A percentile compares a stretch with the other conserved stretches of the same genome.
Evolutionary conservation across 1,140 invertebrate genomes (phyloP).

Genomic region (Macrobrachium rosenbergii): DNA sequence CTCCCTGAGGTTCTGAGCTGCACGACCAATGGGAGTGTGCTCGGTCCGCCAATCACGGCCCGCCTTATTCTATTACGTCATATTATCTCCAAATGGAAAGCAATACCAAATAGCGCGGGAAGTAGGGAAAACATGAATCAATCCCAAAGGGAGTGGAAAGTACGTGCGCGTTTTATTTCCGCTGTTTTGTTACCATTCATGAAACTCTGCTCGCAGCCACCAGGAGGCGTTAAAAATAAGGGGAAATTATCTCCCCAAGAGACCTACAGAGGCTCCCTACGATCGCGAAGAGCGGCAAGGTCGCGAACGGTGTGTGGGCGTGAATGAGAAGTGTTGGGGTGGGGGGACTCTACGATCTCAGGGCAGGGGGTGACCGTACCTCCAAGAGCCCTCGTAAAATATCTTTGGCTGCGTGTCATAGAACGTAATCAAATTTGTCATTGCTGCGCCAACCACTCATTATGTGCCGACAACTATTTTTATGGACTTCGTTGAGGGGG

Average conservation of each 20-base stretch:
- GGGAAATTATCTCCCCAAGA: neutral
- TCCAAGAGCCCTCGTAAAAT: neutral
- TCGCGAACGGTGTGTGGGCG: constrained; percentile 20
- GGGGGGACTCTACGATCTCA: too few species aligned
- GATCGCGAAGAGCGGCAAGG: constrained; percentile 11
- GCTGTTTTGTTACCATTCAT: too few species aligned
- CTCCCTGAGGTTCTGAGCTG: neutral
- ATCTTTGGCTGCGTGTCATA: constrained; percentile 3
- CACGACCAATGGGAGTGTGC: constrained; percentile 30
- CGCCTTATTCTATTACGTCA: constrained; percentile 36
- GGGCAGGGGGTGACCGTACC: neutral
- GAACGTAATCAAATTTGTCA: too few species aligned
- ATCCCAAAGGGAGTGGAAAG: constrained; percentile 31
- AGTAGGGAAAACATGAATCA: constrained; percentile 41
- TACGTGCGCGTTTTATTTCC: neutral
- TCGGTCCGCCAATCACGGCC: constrained; percentile 6
- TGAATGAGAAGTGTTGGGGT: too few species aligned
- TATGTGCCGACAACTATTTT: neutral
- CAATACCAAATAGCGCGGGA: constrained; percentile 57
- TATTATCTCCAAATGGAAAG: constrained; percentile 48
- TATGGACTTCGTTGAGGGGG: neutral
- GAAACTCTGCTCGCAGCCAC: too few species aligned
- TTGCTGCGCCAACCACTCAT: neutral
- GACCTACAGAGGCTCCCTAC: constrained; percentile 7
- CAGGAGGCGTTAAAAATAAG: too few species aligned